These are phyloP conservation scores for Drosophila trapezifrons DNA, from an alignment of 1,140 invertebrate species.

Conservation along the genomic window DNA sequence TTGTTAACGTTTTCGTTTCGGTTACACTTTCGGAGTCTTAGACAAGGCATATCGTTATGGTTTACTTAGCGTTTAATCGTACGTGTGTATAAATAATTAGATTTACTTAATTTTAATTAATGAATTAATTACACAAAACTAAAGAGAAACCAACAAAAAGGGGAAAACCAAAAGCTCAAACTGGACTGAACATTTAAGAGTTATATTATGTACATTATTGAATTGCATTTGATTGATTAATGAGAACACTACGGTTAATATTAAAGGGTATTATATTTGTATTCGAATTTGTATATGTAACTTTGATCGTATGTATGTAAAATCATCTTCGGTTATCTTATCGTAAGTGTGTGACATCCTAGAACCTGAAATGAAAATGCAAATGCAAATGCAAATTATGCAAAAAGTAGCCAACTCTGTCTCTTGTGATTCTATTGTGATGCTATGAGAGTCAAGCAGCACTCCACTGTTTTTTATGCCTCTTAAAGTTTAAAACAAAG, in stretches of 20 bases:
- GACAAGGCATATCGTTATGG: constrained; percentile 61
- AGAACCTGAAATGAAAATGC: constrained; percentile 34
- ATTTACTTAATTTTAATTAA: constrained; percentile 76
- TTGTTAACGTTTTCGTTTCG: constrained; percentile 16
- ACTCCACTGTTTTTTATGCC: constrained; percentile 77
- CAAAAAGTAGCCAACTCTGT: constrained; percentile 70
- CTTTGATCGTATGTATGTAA: constrained; percentile 63
- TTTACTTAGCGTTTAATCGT: constrained; percentile 60
- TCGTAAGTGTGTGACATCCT: constrained; percentile 39
- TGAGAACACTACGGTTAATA: constrained; percentile 37
- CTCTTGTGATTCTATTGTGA: constrained; percentile 81
- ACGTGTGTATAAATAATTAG: constrained; percentile 66
- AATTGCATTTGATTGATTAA: constrained; percentile 69
- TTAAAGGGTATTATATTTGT: constrained; percentile 65
- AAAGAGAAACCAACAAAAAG: constrained; percentile 51
- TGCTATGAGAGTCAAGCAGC: constrained; percentile 70
- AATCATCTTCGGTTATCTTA: constrained; percentile 32
- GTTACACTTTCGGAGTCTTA: constrained; percentile 25
- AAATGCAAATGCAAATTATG: constrained; percentile 3
- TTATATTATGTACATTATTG: constrained; percentile 71
- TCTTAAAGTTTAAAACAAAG: constrained; percentile 76
- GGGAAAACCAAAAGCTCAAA: constrained; percentile 79
- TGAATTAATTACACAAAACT: constrained; percentile 56
- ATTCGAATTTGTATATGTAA: constrained; percentile 63
- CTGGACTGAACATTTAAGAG: constrained; percentile 82